Percentiles rank a stretch among this genome's conserved stretches.
These are phyloP conservation scores for Ascidia mentula DNA, from an alignment of 23 tunicate species.

Conservation along the genomic window DNA sequence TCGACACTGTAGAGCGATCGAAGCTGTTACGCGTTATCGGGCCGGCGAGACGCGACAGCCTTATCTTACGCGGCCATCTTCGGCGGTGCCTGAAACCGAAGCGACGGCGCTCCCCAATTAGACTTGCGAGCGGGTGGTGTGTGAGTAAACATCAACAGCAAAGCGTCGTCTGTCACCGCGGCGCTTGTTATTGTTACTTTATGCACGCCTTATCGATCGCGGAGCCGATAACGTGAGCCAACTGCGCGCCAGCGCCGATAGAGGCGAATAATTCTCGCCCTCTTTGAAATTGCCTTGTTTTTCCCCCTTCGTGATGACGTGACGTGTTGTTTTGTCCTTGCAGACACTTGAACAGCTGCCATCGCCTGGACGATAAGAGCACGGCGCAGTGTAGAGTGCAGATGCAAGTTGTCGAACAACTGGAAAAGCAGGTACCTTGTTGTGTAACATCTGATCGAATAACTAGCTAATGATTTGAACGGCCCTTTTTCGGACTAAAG, in stretches of 20 bases:
- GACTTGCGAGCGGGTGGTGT: neutral
- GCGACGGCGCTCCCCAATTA: neutral
- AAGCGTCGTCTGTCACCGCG: neutral
- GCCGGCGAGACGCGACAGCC: neutral
- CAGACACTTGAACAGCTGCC: slow-evolving; percentile 80
- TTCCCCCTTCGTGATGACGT: too few species aligned
- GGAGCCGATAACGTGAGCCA: neutral
- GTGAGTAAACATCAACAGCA: slow-evolving; percentile 10
- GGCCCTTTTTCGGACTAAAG: too few species aligned
- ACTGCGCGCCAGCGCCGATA: neutral
- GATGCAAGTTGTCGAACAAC: slow-evolving; percentile 92
- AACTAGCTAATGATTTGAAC: neutral
- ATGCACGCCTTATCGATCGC: slow-evolving; percentile 5
- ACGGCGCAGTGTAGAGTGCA: slow-evolving; percentile 97
- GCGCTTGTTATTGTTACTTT: slow-evolving; percentile 6
- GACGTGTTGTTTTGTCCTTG: neutral
- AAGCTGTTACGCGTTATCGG: slow-evolving; percentile 8
- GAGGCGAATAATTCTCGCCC: neutral
- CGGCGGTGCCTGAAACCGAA: neutral
- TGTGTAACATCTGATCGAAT: neutral
- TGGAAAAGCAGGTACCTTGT: slow-evolving; percentile 85
- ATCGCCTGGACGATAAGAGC: slow-evolving; percentile 84
- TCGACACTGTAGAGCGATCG: neutral
- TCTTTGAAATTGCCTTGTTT: neutral
- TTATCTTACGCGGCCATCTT: neutral